phyloP scores from a whole-genome alignment of 2,888 invertebrate species.

The Xestoiulus laeticollis region DNA sequence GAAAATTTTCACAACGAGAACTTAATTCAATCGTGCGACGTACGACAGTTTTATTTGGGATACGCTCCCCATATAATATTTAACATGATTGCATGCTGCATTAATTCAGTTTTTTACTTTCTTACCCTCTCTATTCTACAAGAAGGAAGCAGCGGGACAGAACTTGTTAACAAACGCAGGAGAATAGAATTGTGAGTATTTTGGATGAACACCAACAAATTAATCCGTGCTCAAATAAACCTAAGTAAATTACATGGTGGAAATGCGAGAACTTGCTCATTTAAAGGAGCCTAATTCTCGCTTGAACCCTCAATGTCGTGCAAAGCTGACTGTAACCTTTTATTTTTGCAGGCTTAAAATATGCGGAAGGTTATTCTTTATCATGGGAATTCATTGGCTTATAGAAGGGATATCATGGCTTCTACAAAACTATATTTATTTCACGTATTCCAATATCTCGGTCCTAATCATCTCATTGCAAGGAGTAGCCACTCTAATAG shows the following conservation, averaged over 20 bases:
- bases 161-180: conserved; percentile 53
- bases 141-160: conserved; percentile 48
- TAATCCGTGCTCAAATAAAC: too few species aligned
- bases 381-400: conserved; percentile 29
- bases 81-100: background rate
- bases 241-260: too few species aligned
- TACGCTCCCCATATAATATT: conserved; percentile 50
- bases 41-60: background rate
- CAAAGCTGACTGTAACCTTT: background rate
- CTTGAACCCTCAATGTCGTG: too few species aligned
- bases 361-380: background rate
- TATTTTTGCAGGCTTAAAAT: conserved; percentile 43
- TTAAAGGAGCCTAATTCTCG: too few species aligned
- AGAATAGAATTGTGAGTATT: conserved; percentile 54
- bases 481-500: conserved; percentile 31
- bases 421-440: background rate
- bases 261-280: too few species aligned
- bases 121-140: conserved; percentile 51
- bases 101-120: conserved; percentile 53
- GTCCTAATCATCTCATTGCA: conserved; percentile 21
- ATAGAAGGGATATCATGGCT: background rate
- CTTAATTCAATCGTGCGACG: conserved; percentile 50
- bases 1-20: background rate
- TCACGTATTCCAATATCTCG: background rate
- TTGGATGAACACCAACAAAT: background rate